Evolutionary conservation across 2,113 vertebrate genomes (phyloP).

Genomic region (Triplophysa dalaica): DNA sequence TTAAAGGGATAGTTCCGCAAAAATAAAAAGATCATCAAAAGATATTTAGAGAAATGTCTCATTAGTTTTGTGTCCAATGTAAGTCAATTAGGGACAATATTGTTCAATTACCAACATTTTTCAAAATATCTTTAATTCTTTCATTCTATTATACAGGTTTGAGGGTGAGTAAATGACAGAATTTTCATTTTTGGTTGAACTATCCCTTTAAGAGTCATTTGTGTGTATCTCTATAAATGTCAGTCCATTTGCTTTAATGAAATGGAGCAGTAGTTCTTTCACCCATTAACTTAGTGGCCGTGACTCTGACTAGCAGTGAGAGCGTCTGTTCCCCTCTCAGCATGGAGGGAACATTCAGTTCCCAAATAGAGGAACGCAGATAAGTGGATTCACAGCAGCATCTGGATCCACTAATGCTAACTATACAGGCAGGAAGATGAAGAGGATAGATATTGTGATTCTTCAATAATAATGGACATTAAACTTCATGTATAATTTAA

Average conservation of each 20-base stretch:
- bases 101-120: too few species aligned
- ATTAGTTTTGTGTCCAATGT: too few species aligned
- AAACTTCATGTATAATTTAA: neutral
- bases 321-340: slow-evolving; percentile 19
- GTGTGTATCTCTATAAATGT: neutral
- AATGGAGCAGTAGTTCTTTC: slow-evolving; percentile 15
- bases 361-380: slow-evolving; percentile 15
- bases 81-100: too few species aligned
- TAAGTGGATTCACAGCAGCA: slow-evolving; percentile 28
- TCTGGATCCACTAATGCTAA: slow-evolving; percentile 19
- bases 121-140: too few species aligned
- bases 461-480: neutral
- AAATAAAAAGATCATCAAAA: too few species aligned
- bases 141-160: too few species aligned
- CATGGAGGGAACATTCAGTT: slow-evolving; percentile 41
- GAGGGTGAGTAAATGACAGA: too few species aligned
- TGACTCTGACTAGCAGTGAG: slow-evolving; percentile 5
- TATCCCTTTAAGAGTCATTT: neutral
- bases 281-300: neutral
- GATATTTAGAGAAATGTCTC: too few species aligned
- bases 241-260: neutral
- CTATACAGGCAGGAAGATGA: neutral
- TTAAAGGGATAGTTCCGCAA: too few species aligned
- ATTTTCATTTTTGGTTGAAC: neutral
- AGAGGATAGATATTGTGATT: neutral